Evolutionary conservation across 2,888 invertebrate species (phyloP), one percentile per base, ranked within the genome.

Genomic region (Eucriotettix oculatus): DNA sequence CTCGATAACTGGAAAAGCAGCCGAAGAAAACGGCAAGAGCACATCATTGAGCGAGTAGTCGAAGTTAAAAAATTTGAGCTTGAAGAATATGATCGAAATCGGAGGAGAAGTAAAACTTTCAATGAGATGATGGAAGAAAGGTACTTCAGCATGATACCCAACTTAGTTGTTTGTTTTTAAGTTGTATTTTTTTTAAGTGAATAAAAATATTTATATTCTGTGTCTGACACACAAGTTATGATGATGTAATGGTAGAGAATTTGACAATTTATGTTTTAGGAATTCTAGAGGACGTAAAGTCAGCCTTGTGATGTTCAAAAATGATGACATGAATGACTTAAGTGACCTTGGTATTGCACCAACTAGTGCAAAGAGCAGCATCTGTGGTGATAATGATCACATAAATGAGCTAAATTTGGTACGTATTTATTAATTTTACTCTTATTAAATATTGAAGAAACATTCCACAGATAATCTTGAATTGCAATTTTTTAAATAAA

Each of bases 1-100:
- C 79, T 92, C 76, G 91, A 92, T 76, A 91, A 87, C 75, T 92
- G 92, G 94, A 94, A 94, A 78, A 89, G 87, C 66, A 90, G 90
- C 66, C 81, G 94, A 69, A 85, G 93, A 81, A 91, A 93, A 84
- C 84, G 89, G 60, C 90, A 91, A 68, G 90, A 91, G 70, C 90
- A 90, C 73, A 90, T 90, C 67, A 90, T 91, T 70, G 90, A 90
- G 75, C 81, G 91, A 66, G 90, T 90, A 67, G 90, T 90, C 65
- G 91, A 92, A 76, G 90, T 90, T 68, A 89, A 90, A 69, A 87
- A 89, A 73, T 79, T 89, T 71, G 90, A 91, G 75, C 80, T 85
- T 72, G 90, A 89, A 68, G 85, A 87, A 69, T 77, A 80, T 73
- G 81, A 81, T 71, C 81, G 86, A 73, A 75, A 78, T 65, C 81